Percentiles rank a stretch among this genome's conserved stretches.
Conservation (phyloP, 2,888 invertebrate species). For the Chrysomela aeneicollis region DNA sequence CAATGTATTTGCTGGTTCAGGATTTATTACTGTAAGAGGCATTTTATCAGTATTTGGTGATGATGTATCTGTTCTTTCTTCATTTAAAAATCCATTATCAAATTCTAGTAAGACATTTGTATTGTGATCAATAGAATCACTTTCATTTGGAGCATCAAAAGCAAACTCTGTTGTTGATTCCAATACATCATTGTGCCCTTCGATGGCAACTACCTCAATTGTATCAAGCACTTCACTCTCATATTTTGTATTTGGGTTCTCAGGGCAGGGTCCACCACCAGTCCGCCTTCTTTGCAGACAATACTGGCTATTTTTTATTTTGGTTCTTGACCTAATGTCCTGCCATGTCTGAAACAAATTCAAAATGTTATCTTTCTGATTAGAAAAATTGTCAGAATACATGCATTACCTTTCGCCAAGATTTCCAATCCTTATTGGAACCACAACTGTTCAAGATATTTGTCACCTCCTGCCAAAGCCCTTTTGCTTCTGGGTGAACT, state of each 20-base stretch:
- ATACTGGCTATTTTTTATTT: background rate
- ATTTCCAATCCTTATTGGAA: slow-evolving; percentile 8
- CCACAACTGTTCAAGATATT: background rate
- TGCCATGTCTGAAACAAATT: background rate
- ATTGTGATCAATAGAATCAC: background rate
- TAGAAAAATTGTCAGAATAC: background rate
- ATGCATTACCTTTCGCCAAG: slow-evolving; percentile 9
- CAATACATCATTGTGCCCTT: background rate
- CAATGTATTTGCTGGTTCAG: no score
- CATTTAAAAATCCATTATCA: background rate
- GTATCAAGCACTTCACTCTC: slow-evolving; percentile 4
- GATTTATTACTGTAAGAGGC: no score
- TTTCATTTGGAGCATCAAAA: background rate
- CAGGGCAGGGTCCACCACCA: background rate
- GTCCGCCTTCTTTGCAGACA: background rate
- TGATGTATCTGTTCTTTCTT: background rate
- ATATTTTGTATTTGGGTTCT: background rate
- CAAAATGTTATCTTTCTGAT: background rate
- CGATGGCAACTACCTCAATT: background rate
- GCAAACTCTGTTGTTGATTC: slow-evolving; percentile 8
- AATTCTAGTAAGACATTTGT: background rate
- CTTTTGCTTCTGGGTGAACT: background rate
- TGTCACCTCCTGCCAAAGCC: background rate
- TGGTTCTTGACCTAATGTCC: slow-evolving; percentile 4
- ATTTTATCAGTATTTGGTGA: background rate